Evolutionary conservation across 2,888 invertebrate species (phyloP).

Genomic region (Thalpophila matura): DNA sequence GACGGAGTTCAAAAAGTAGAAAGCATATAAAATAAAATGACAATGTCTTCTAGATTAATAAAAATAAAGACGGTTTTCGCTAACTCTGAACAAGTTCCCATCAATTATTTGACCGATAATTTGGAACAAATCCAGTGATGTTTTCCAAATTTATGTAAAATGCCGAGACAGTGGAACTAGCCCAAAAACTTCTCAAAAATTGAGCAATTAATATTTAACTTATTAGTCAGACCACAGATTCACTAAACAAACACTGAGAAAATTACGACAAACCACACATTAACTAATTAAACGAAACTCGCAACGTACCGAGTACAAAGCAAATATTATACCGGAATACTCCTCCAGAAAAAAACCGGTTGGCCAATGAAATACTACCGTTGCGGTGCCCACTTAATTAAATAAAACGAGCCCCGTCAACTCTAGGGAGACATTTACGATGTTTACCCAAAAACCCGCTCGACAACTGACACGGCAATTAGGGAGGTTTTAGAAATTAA

Average conservation of each 20-base stretch:
- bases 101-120: no score
- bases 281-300: conserved; percentile 33
- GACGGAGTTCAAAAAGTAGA: no score
- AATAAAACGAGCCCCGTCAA: conserved; percentile 65
- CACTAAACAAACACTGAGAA: not conserved
- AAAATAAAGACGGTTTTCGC: no score
- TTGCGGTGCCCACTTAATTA: conserved; percentile 65
- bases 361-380: conserved; percentile 53
- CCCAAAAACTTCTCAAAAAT: not conserved
- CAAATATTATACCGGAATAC: conserved; percentile 38
- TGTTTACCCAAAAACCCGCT: conserved; percentile 67
- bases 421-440: conserved; percentile 67
- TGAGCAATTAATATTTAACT: not conserved
- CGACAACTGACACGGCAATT: conserved; percentile 69
- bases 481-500: conserved; percentile 64
- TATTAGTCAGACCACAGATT: not conserved
- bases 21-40: no score
- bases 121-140: no score
- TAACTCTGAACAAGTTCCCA: no score
- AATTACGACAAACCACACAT: conserved; percentile 21
- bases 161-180: no score
- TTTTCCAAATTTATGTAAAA: no score
- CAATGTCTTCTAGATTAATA: no score
- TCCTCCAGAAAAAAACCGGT: conserved; percentile 32
- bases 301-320: not conserved